phyloP scores from a whole-genome alignment of 2,888 invertebrate species.

The Blera fallax region DNA sequence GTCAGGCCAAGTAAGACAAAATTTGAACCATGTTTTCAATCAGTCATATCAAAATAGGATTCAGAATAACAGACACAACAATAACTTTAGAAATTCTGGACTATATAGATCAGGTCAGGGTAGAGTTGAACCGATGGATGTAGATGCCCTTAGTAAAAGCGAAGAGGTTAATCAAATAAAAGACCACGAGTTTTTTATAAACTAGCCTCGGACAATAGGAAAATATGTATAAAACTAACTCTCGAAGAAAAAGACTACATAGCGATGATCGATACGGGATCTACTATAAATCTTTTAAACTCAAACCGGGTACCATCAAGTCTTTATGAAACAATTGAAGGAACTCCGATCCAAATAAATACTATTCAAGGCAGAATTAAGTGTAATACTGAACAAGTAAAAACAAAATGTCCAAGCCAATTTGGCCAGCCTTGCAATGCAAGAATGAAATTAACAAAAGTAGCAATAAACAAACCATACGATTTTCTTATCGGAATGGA shows the following conservation, averaged over 20 bases:
- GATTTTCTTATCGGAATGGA: not conserved
- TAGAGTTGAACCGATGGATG: not conserved
- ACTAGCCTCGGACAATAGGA: not conserved
- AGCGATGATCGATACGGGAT: not conserved
- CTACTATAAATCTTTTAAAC: not conserved
- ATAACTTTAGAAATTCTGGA: not conserved
- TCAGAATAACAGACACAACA: not conserved
- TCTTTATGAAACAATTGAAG: not conserved
- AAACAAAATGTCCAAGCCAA: not conserved
- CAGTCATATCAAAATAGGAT: not conserved
- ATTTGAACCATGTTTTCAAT: not conserved
- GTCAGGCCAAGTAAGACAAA: not conserved
- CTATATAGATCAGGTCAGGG: not conserved
- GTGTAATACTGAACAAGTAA: not conserved
- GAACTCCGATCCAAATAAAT: not conserved
- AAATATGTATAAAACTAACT: not conserved
- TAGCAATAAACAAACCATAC: not conserved
- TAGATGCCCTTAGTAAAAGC: not conserved
- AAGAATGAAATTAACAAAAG: not conserved
- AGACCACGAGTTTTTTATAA: not conserved
- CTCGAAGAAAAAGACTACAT: not conserved
- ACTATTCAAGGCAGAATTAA: not conserved
- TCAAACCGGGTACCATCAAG: not conserved
- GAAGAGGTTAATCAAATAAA: not conserved
- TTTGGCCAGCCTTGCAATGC: not conserved